Conservation (phyloP, 2,888 invertebrate species). For the Pantelozetes paolii region DNA sequence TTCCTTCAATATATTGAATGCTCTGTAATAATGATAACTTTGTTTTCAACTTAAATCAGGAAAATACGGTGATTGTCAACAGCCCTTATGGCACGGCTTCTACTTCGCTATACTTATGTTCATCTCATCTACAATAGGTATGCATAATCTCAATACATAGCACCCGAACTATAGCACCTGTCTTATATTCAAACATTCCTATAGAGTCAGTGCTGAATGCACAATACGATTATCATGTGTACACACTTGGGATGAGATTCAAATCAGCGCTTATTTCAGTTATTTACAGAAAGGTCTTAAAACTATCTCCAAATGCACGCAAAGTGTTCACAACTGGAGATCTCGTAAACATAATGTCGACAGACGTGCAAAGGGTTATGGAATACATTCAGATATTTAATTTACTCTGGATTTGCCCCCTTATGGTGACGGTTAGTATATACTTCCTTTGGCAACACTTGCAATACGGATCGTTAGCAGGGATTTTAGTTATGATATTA, state of each 20-base stretch:
- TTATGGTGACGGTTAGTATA: slow-evolving; percentile 45
- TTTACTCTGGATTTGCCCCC: slow-evolving; percentile 45
- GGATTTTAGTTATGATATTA: slow-evolving; percentile 87
- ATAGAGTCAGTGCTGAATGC: slow-evolving; percentile 43
- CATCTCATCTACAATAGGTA: slow-evolving; percentile 51
- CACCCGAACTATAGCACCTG: no score
- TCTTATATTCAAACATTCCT: no score
- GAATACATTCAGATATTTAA: slow-evolving; percentile 44
- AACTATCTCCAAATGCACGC: slow-evolving; percentile 53
- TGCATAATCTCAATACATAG: no score
- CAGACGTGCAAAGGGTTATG: slow-evolving; percentile 46
- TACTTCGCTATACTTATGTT: slow-evolving; percentile 54
- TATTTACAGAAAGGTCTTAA: slow-evolving; percentile 49
- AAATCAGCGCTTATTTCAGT: slow-evolving; percentile 44
- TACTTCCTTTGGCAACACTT: slow-evolving; percentile 46
- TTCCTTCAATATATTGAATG: no score
- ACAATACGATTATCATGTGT: slow-evolving; percentile 43
- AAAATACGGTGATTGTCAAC: slow-evolving; percentile 20
- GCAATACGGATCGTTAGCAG: slow-evolving; percentile 61
- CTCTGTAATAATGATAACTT: no score
- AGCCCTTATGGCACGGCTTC: slow-evolving; percentile 54
- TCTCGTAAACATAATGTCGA: slow-evolving; percentile 59
- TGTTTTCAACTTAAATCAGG: neutral
- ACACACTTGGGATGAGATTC: slow-evolving; percentile 42
- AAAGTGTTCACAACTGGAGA: slow-evolving; percentile 62